A percentile compares a stretch with the other conserved stretches of the same genome.
Evolutionary conservation across 2,888 invertebrate genomes (phyloP).

Genomic region (Synergus itoensis): DNA sequence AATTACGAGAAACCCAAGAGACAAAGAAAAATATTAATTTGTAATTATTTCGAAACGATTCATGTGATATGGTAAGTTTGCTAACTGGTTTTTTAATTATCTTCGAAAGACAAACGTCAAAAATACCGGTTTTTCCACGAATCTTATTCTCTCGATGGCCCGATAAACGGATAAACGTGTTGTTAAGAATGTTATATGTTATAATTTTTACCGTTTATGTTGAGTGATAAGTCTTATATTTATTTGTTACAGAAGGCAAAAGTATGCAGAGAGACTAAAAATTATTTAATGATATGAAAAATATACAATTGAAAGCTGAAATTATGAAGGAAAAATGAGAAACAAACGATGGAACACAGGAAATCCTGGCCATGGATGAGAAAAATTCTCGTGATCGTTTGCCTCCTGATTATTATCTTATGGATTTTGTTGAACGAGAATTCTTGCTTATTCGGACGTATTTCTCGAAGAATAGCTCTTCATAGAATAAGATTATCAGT

Average conservation of each 20-base stretch:
- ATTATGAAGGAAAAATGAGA: constrained; percentile 18
- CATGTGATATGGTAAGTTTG: neutral
- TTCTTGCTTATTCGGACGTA: constrained; percentile 64
- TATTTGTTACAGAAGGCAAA: neutral
- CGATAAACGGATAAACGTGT: too few relatives aligned
- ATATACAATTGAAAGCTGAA: neutral
- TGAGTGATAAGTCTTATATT: too few relatives aligned
- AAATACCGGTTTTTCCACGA: neutral
- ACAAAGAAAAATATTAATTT: neutral
- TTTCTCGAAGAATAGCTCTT: constrained; percentile 62
- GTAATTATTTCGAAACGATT: neutral
- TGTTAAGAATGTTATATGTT: too few relatives aligned
- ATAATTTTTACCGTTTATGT: too few relatives aligned
- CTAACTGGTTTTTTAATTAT: neutral
- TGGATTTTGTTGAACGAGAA: constrained; percentile 69
- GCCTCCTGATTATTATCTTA: constrained; percentile 62
- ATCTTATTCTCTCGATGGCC: too few relatives aligned
- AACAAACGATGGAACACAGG: constrained; percentile 20
- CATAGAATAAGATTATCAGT: constrained; percentile 55
- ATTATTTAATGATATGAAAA: neutral
- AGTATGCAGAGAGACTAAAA: neutral
- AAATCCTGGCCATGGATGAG: constrained; percentile 49
- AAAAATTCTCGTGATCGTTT: constrained; percentile 56
- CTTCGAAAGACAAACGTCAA: neutral
- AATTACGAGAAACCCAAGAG: neutral